Evolutionary conservation across 2,888 invertebrate species (phyloP).

Genomic region (Scaptomyza parva): DNA sequence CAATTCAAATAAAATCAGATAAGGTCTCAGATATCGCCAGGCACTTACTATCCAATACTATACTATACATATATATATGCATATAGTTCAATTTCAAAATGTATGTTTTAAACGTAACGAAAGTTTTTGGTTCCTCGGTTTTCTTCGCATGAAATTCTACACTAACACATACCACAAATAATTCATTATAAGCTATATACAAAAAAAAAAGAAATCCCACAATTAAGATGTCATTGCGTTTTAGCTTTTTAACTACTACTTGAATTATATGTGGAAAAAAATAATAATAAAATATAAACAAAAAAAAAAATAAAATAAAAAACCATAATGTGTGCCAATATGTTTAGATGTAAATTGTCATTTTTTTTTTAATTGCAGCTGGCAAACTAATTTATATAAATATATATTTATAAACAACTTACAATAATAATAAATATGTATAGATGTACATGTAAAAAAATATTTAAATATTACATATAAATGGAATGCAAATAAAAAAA

Average conservation of each 20-base stretch:
- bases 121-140: constrained; percentile 58
- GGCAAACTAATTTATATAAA: constrained; percentile 40
- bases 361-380: constrained; percentile 51
- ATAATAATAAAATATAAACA: constrained; percentile 1
- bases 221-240: constrained; percentile 29
- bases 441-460: constrained; percentile 34
- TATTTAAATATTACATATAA: constrained; percentile 7
- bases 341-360: constrained; percentile 71
- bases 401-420: constrained; percentile 51
- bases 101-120: constrained; percentile 51
- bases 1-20: constrained; percentile 31
- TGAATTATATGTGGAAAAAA: constrained; percentile 26
- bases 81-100: constrained; percentile 52
- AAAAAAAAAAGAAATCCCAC: neutral
- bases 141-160: constrained; percentile 44
- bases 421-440: constrained; percentile 61
- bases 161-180: constrained; percentile 29
- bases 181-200: constrained; percentile 23
- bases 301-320: constrained; percentile 15
- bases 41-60: constrained; percentile 15
- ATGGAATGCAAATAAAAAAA: constrained; percentile 21
- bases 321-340: constrained; percentile 80
- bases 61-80: neutral
- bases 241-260: constrained; percentile 45
- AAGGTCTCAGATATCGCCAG: neutral